Base-by-base conservation (phyloP, 2,113 vertebrate species). In the Crypturellus undulatus region DNA sequence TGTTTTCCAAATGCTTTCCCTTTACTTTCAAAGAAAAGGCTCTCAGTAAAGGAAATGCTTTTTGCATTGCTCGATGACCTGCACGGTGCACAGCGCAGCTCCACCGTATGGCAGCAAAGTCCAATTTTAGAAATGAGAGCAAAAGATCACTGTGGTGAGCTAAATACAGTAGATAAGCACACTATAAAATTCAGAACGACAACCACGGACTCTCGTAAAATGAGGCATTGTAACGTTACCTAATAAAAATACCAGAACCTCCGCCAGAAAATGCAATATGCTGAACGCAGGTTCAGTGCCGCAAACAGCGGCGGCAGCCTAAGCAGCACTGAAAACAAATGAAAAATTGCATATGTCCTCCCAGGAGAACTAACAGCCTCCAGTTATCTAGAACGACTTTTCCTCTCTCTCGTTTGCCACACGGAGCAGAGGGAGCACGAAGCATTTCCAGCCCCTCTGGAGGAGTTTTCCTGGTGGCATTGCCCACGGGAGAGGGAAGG, bases 61-160 rank as follows among this genome's bases (percentile, higher is more conserved):
- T 45, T 70, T 17, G 1, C 79, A 70, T 84, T 83, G 80, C 42
- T 88, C 78, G 59, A 38, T 54, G 64, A 38, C 78, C 20, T 22
- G 32, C 21, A 64, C 47, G 89, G 87, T 83, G 38, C 38, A 12
- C 59, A 32, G 21, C 90, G 73, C 52, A 95, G 92, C 65, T 92
- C 56, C 42, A 92, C 58, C 60, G 70, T 30, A 76, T 68, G 59
- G 34, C 59, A 42, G 58, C 3, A 38, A 69, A 80, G 90, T 54
- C 93, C 60, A 67, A 0, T 83, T 96, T 94, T 77, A 93, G 64
- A 96, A 96, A 91, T 1, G 5, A 87, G 68, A 84, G 59, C 89
- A 84, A 0, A 0, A 47, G 42, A 47, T 58, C 1, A 2, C 36
- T 65, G 52, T 52, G 32, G 26, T 83, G 76, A 96, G 81, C 59